Base-by-base conservation (phyloP, 1,140 invertebrate genomes). In the Brachionus koreanus region DNA sequence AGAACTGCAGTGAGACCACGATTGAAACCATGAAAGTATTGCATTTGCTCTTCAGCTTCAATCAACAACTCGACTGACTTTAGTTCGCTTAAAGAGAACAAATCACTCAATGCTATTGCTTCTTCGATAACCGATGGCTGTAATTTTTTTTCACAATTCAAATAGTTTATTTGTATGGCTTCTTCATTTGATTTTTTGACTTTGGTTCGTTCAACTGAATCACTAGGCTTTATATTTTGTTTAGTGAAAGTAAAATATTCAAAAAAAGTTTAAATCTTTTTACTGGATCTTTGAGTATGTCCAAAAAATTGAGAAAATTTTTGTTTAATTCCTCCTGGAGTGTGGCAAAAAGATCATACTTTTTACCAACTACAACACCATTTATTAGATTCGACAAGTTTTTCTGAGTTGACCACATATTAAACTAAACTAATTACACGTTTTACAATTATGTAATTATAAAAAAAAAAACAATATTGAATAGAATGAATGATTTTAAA, bases 71-170 rank as follows among this genome's bases (percentile, higher is more conserved):
- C 95, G 82, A 98, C 87, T 2, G 95, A 92, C 79, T 94, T 92
- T 83, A 94, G 92, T 87, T 98, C 95, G 89, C 97, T 96, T 65
- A 97, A 90, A 86, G 95, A 91, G 88, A 95, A 97, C 92, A 98
- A 94, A 86, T 98, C 95, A 84, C 95, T 95, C 83, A 98, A 90
- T 57, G 97, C 95, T 0, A 96, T 88, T 19, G 94, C 92, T 90
- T 98, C 96, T 87, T 96, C 93, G 0, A 96, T 93, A 23, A 97
- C 9, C 49, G 76, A 57, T 43, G 49, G 49, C 7, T 79, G 76
- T 5, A 79, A 19, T 35, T 65, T 57, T 65, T 65, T 79, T 35
- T 65, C 7, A 23, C 16, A 19, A 19, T 79, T 57, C 39, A 79
- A 35, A 35, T 37, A 79, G 12, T 23, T 39, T 39, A 79, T 79